phyloP scores from a whole-genome alignment of 2,888 invertebrate species.

The Myopa tessellatipennis region DNA sequence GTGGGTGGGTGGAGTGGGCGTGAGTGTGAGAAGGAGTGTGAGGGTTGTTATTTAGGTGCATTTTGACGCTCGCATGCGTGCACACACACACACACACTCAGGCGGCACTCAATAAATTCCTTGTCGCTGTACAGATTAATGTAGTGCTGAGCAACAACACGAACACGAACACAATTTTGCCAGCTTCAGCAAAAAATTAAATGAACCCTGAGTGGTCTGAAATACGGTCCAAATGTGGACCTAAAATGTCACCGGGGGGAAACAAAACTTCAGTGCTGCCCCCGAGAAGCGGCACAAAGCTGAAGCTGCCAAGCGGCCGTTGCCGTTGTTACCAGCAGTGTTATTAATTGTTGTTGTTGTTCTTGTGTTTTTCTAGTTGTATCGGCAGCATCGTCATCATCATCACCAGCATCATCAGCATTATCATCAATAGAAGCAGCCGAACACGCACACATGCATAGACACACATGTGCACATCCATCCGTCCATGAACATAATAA shows the following conservation, averaged over 20 bases:
- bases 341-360: background rate
- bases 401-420: slow-evolving; percentile 16
- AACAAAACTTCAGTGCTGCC: background rate
- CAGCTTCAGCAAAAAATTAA: slow-evolving; percentile 20
- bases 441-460: slow-evolving; percentile 50
- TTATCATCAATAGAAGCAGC: background rate
- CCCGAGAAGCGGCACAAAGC: background rate
- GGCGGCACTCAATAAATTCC: slow-evolving; percentile 32
- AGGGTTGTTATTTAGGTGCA: slow-evolving; percentile 19
- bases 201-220: slow-evolving; percentile 3
- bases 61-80: slow-evolving; percentile 22
- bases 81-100: slow-evolving; percentile 10
- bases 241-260: background rate
- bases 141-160: slow-evolving; percentile 25
- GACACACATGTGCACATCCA: no score
- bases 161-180: slow-evolving; percentile 13
- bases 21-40: background rate
- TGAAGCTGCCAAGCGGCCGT: background rate
- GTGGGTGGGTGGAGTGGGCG: background rate
- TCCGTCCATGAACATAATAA: slow-evolving; percentile 57
- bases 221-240: background rate
- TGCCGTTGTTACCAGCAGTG: background rate
- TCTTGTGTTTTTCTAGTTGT: background rate
- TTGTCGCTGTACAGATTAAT: slow-evolving; percentile 31
- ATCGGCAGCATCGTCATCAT: slow-evolving; percentile 7